These are phyloP conservation scores for Trachemys scripta DNA, from an alignment of 2,113 vertebrate genomes.

Conservation along the genomic window DNA sequence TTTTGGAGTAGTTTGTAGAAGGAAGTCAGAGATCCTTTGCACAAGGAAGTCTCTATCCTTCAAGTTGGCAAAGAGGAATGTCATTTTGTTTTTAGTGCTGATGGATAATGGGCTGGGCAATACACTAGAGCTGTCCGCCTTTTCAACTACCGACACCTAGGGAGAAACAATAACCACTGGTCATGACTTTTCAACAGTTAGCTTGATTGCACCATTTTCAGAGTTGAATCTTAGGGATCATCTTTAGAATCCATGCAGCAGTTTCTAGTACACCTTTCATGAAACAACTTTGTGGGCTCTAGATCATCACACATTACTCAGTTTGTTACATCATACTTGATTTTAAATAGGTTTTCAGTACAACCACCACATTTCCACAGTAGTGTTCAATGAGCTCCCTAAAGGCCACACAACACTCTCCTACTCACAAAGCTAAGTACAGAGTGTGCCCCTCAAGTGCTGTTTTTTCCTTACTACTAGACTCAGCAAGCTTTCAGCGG, in stretches of 20 bases:
- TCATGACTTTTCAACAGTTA: background rate
- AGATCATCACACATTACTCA: background rate
- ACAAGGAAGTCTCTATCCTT: slow-evolving; percentile 97
- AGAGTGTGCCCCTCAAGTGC: background rate
- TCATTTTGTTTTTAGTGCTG: slow-evolving; percentile 99
- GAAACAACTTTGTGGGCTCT: background rate
- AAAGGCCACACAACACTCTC: background rate
- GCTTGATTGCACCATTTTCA: background rate
- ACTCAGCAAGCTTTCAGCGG: background rate
- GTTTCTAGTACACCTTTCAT: background rate
- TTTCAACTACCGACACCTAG: slow-evolving; percentile 98
- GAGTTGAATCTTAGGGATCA: background rate
- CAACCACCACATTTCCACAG: background rate
- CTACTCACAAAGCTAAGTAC: background rate
- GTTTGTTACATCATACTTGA: background rate
- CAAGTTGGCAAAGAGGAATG: slow-evolving; percentile 96
- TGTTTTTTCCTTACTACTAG: background rate
- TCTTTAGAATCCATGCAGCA: background rate
- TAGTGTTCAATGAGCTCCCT: background rate
- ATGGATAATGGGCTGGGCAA: slow-evolving; percentile 96
- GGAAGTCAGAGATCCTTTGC: slow-evolving; percentile 97
- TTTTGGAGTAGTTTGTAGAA: slow-evolving; percentile 95
- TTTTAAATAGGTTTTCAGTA: background rate
- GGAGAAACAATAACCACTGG: slow-evolving; percentile 7
- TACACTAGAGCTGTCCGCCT: slow-evolving; percentile 97